A percentile compares a stretch with the other conserved stretches of the same genome.
Evolutionary conservation across 2,113 vertebrate species (phyloP).

Genomic region (Ancistrus triradiatus): DNA sequence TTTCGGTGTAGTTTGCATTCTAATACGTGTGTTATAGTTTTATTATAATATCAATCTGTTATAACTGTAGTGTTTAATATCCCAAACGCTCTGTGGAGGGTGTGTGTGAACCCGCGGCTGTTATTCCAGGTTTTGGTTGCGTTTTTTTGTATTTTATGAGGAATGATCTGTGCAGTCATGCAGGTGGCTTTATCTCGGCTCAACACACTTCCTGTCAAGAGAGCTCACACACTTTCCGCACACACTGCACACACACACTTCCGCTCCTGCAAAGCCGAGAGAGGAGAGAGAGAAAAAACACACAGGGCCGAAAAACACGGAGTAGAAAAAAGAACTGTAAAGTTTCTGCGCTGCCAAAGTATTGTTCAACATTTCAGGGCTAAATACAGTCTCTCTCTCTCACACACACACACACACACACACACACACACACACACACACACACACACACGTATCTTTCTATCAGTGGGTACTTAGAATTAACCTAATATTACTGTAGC

Average conservation of each 20-base stretch:
- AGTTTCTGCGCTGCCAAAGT: slow-evolving; percentile 19
- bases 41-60: too few species aligned
- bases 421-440: slow-evolving; percentile 22
- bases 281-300: slow-evolving; percentile 40
- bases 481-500: too few species aligned
- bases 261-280: slow-evolving; percentile 56
- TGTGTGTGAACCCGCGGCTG: not conserved
- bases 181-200: slow-evolving; percentile 77
- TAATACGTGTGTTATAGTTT: too few species aligned
- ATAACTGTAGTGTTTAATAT: too few species aligned
- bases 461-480: too few species aligned
- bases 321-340: not conserved
- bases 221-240: slow-evolving; percentile 74
- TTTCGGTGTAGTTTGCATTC: too few species aligned
- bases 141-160: slow-evolving; percentile 62
- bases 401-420: not conserved
- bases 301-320: slow-evolving; percentile 36
- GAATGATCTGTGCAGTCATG: slow-evolving; percentile 66
- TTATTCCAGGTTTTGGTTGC: slow-evolving; percentile 20
- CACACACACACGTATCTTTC: slow-evolving; percentile 16
- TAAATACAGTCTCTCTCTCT: not conserved
- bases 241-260: slow-evolving; percentile 60
- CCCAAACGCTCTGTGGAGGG: not conserved
- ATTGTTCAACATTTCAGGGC: slow-evolving; percentile 19
- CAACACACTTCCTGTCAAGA: slow-evolving; percentile 73